Base-by-base conservation (phyloP, 2,113 vertebrate genomes). In the Peromyscus polionotus region DNA sequence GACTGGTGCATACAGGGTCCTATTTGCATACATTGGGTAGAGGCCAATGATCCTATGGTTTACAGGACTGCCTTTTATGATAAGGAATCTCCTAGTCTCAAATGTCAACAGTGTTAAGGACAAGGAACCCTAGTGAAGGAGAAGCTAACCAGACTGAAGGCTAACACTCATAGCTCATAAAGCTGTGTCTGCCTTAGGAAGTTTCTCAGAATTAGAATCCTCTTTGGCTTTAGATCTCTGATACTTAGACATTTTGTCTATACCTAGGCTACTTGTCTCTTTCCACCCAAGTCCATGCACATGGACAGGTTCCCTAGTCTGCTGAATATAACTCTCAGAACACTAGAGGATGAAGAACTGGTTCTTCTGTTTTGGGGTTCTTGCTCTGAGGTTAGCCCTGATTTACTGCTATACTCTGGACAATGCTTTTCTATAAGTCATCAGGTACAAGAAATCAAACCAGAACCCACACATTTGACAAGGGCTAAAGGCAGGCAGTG, bases 391-490 rank as follows among this genome's bases (percentile, higher is more conserved):
- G n/a, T 67, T 75, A 9, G 75, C 17, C 12, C 20, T 28, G 33
- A 61, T 91, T 63, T 68, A 39, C 73, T 70, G 24, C 36, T 51
- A 77, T 31, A n/a, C 5, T 39, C 61, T 39, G 36, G 75, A 75
- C 4, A 84, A 39, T 51, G 93, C 67, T 94, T 86, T 79, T 7
- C 88, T 83, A 77, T 59, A 84, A 83, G 87, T 3, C 75, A 33
- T 13, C 36, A 9, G 45, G 59, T 89, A 63, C 2, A 63, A 51
- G 65, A 48, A 63, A 83, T 33, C 28, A 57, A 54, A 93, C 72
- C 1, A 57, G n/a, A 90, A 89, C 31, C 13, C 31, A 19, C 3
- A 36, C 76, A 61, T 79, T 72, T 14, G 8, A 20, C 24, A 85
- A 68, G 22, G 59, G 36, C 61, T 91, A 54, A 70, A 20, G 72